Base-by-base conservation (phyloP, 2,113 vertebrate species). In the Myotis davidii region DNA sequence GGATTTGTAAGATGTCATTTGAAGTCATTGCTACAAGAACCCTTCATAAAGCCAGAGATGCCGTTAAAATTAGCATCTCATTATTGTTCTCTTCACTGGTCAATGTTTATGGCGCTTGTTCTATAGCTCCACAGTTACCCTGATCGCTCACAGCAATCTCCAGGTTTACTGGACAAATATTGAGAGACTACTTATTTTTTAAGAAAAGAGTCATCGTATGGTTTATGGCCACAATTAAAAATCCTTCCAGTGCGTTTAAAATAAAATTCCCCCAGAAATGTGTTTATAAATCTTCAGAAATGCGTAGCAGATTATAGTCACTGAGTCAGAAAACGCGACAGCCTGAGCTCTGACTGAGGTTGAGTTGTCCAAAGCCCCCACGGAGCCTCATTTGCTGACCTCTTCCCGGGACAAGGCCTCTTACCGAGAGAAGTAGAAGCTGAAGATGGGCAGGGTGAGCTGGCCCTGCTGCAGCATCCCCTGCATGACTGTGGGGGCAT, bases 381-480 rank as follows among this genome's bases (percentile, higher is more conserved):
- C 4, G 21, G 54, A 27, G n/a, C 27, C 34, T 73, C 9, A 6
- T 18, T 54, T 5, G 0, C 7, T 9, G 4, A 23, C 25, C 4
- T 0, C 0, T 3, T 59, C 34, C 1, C 42, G 9, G 21, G 0
- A 1, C 23, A 25, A 27, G 0, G 0, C 23, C 10, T 34, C 67
- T 95, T 94, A 98, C 98, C 95, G 90, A 2, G 97, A 96, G 90
- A 98, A 98, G 64, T 98, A 98, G 85, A 98, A 98, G 95, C 98
- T 98, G 96, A 98, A 98, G 91, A 98, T 0, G 32, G 98, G 97
- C 59, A 97, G 0, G 0, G 96, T 42, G 2, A 99, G 98, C 97
- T 98, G 98, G 37, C 96, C 39, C 88, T 98, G 97, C 76, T 96
- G 90, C 94, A 98, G 25, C 98, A 98, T 98, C 8, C 91, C 88